Base-by-base conservation (phyloP, 2,888 invertebrate genomes). In the Drosophila subquinaria region DNA sequence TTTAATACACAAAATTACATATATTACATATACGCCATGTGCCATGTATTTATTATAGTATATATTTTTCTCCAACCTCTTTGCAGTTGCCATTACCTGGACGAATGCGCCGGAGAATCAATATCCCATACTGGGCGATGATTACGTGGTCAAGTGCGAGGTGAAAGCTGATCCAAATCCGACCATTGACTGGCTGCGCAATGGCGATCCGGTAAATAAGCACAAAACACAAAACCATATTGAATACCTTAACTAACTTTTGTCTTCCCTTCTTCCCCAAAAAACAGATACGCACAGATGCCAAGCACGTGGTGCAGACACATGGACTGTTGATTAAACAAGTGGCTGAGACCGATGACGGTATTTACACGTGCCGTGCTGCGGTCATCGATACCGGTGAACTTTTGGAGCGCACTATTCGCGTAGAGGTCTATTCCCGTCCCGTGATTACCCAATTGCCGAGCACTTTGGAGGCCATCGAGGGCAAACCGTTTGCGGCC, bases 81-180 rank as follows among this genome's bases (percentile, higher is more conserved):
- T 43, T 42, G 17, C 93, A 97, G 97, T 96, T 91, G 96, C 96
- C 43, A 97, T 98, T 69, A 97, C 96, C 72, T 97, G 97, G 95
- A 95, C 95, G 13, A 96, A 98, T 92, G 97, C 97, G 0, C 97
- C 97, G 40, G 94, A 94, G 89, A 95, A 96, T 89, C 98, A 98
- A 92, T 96, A 95, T 89, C 97, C 97, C 1, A 96, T 96, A 27
- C 94, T 96, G 62, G 96, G 96, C 33, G 94, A 94, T 77, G 95
- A 97, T 87, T 97, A 95, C 91, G 95, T 95, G 91, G 95, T 98
- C 17, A 95, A 95, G 93, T 98, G 98, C 90, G 95, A 96, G 92
- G 98, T 98, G 0, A 95, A 95, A 69, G 97, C 98, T 0, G 95
- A 96, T 92, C 98, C 98, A 11, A 94, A 96, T 36, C 97, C 98